Evolutionary conservation across 2,797 vertebrate species (phyloP), one percentile per base, ranked within the genome.

Genomic region (Simalia tracyae): DNA sequence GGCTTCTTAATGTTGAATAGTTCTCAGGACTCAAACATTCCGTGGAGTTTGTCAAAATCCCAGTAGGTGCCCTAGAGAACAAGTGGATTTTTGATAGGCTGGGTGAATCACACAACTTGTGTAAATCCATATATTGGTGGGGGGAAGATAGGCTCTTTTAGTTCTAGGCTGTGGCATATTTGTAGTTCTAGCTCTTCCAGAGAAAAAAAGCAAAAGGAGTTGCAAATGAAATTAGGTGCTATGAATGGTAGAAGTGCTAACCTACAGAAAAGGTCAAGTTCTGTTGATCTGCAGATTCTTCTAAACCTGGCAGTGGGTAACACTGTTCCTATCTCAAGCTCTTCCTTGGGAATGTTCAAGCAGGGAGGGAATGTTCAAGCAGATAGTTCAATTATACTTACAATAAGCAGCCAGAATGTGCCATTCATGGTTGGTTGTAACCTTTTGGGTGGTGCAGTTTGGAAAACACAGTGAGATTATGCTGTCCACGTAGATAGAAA

Each of bases 381-480:
- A 1, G 0, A 2, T 94, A 68, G n/a, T 0, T 50, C 46, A 86
- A 89, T 91, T 26, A 92, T 91, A 89, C 5, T 88, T 54, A 31
- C 54, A 95, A 93, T 92, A 64, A 31, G 50, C 7, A 87, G 15
- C 19, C 90, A 0, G 1, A 1, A 2, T 68, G 12, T 11, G 54
- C 88, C 28, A 54, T 54, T 87, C 46, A 28, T 89, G 50, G 63
- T 61, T 28, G 12, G 19, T 50, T 89, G 87, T 92, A 92, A 87
- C 8, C 1, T 88, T 5, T 94, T 46, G 88, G 91, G 84, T 93
- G 87, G 61, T 7, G 68, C 90, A 81, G 50, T 76, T 22, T 89
- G 59, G 64, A 91, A 95, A 81, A 87, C 90, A 89, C 86, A 91
- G 91, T 46, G 61, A 91, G 85, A 92, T 93, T 93, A 61, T 90